phyloP scores from a whole-genome alignment of 37 sponge, comb jelly and placozoan species.

The Tethya wilhelma region DNA sequence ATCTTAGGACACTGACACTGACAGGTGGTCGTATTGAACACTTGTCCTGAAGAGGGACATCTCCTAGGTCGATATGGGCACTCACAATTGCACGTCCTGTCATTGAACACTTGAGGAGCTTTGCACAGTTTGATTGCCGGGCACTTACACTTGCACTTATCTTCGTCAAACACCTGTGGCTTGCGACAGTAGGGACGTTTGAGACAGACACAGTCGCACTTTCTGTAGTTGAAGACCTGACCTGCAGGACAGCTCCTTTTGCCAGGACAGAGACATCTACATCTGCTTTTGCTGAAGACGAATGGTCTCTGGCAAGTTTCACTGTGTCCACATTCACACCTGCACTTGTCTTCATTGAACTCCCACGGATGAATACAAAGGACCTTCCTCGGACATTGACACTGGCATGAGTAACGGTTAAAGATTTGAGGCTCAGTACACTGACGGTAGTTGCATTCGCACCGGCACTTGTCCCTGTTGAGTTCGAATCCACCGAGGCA shows the following conservation, averaged over 20 bases:
- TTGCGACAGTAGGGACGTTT: not conserved
- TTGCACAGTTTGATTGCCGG: constrained; percentile 16
- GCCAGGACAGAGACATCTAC: not conserved
- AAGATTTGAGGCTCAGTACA: constrained; percentile 11
- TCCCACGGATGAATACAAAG: not conserved
- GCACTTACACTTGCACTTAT: constrained; percentile 49
- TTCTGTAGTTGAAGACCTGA: constrained; percentile 7
- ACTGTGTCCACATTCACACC: constrained; percentile 15
- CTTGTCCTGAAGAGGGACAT: not conserved
- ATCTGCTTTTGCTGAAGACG: not conserved
- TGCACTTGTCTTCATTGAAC: constrained; percentile 20
- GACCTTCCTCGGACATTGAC: not conserved
- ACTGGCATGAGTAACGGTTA: constrained; percentile 13
- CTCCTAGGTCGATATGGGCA: not conserved
- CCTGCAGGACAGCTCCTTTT: not conserved
- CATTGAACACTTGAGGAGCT: constrained; percentile 14
- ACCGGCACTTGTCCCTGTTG: constrained; percentile 28
- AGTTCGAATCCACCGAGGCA: constrained; percentile 4
- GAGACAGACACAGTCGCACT: constrained; percentile 23
- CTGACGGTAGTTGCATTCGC: constrained; percentile 2
- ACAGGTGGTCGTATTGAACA: constrained; percentile 13
- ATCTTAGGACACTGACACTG: constrained; percentile 29
- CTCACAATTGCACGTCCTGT: constrained; percentile 30
- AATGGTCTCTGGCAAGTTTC: constrained; percentile 1
- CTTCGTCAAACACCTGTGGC: constrained; percentile 16